Conservation (phyloP, 2,113 vertebrate species). For the Ursus arctos region DNA sequence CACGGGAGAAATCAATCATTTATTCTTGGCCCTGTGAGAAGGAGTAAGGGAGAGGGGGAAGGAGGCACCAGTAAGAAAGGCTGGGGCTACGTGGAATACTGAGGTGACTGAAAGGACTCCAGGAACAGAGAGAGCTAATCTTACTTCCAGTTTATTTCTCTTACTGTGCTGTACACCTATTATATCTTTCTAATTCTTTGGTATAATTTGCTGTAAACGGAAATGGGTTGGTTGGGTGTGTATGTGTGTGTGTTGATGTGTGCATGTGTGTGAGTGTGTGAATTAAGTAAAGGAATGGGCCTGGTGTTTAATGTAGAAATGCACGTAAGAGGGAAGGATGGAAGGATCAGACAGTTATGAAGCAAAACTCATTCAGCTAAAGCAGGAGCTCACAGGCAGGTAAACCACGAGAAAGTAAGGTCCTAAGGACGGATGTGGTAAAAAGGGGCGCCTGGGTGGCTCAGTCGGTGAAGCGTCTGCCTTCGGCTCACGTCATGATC, state of each 20-base stretch:
- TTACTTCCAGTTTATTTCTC: background rate
- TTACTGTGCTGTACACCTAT: background rate
- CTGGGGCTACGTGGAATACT: background rate
- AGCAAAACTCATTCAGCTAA: background rate
- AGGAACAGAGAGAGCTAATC: background rate
- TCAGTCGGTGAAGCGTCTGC: no score
- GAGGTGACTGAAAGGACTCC: background rate
- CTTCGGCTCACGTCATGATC: no score
- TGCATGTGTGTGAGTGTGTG: background rate
- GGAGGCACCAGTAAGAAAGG: background rate
- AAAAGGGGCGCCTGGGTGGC: no score
- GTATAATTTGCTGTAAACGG: constrained; percentile 4
- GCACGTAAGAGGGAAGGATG: background rate
- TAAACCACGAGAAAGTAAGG: background rate
- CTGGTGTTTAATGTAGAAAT: background rate
- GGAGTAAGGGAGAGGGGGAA: background rate
- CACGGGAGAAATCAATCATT: background rate
- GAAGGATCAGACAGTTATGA: background rate
- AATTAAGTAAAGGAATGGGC: background rate
- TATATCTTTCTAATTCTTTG: background rate
- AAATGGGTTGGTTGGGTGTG: background rate
- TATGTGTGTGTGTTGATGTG: background rate
- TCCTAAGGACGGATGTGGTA: background rate
- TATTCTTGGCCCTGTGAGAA: background rate
- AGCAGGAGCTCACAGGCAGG: background rate